phyloP scores from a whole-genome alignment of 2,113 vertebrate species.

The Prolemur simus region DNA sequence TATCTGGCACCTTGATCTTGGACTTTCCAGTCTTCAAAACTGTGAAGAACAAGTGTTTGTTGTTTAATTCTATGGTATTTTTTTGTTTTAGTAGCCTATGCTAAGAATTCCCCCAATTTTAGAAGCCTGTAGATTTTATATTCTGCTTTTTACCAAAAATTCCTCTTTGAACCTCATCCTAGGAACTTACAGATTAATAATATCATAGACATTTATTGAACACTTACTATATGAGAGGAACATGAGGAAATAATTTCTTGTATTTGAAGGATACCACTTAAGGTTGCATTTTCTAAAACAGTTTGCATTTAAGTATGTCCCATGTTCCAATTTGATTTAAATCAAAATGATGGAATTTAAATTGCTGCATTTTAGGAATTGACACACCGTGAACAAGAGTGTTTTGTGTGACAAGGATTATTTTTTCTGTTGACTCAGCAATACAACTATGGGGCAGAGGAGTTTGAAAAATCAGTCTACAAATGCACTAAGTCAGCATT shows the following conservation, averaged over 20 bases:
- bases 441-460: neutral
- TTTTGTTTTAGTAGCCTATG: neutral
- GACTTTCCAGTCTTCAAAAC: neutral
- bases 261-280: neutral
- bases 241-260: neutral
- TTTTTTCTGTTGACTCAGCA: neutral
- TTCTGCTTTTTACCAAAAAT: neutral
- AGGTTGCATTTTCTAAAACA: neutral
- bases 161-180: neutral
- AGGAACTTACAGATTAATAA: neutral
- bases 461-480: neutral
- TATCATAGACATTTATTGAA: neutral
- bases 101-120: neutral
- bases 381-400: neutral
- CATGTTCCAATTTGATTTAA: neutral
- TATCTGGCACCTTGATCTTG: neutral
- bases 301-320: neutral
- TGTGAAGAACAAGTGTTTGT: neutral
- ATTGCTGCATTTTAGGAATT: neutral
- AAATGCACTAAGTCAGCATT: neutral
- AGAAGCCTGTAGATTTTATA: neutral
- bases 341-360: neutral
- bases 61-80: neutral
- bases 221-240: neutral
- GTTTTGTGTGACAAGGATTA: neutral